Conservation (phyloP, 2,888 invertebrate species). For the Rosalia funebris region DNA sequence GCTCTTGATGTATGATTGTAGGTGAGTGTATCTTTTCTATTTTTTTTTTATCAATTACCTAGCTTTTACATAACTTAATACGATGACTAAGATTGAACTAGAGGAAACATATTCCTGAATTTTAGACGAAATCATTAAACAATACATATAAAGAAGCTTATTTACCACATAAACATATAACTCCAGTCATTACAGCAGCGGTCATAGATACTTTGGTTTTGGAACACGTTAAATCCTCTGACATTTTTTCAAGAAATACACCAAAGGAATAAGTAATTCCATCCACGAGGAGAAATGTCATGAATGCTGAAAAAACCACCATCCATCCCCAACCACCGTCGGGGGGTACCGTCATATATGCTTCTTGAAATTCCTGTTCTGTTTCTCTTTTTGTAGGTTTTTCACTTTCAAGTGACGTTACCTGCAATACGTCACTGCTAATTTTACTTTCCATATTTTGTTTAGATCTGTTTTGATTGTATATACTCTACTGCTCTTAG, state of each 20-base stretch:
- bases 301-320: slow-evolving; percentile 67
- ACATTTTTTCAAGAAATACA: slow-evolving; percentile 61
- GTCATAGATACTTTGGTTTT: slow-evolving; percentile 44
- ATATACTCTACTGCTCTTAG: too few relatives aligned
- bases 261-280: slow-evolving; percentile 70
- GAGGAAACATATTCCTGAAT: too few relatives aligned
- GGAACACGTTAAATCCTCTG: slow-evolving; percentile 35
- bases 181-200: slow-evolving; percentile 85
- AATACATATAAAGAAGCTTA: too few relatives aligned
- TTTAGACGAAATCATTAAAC: too few relatives aligned
- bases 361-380: slow-evolving; percentile 37
- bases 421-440: neutral
- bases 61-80: too few relatives aligned
- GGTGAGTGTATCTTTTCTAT: too few relatives aligned
- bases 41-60: too few relatives aligned
- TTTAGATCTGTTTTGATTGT: too few relatives aligned
- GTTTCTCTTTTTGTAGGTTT: neutral
- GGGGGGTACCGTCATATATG: slow-evolving; percentile 64
- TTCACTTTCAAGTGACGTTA: neutral
- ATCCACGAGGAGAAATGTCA: slow-evolving; percentile 69
- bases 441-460: slow-evolving; percentile 4
- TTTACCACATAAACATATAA: slow-evolving; percentile 88
- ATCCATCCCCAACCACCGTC: slow-evolving; percentile 73
- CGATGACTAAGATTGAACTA: too few relatives aligned
- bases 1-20: too few relatives aligned